phyloP scores from a whole-genome alignment of 2,113 vertebrate species.

The Podiceps cristatus region DNA sequence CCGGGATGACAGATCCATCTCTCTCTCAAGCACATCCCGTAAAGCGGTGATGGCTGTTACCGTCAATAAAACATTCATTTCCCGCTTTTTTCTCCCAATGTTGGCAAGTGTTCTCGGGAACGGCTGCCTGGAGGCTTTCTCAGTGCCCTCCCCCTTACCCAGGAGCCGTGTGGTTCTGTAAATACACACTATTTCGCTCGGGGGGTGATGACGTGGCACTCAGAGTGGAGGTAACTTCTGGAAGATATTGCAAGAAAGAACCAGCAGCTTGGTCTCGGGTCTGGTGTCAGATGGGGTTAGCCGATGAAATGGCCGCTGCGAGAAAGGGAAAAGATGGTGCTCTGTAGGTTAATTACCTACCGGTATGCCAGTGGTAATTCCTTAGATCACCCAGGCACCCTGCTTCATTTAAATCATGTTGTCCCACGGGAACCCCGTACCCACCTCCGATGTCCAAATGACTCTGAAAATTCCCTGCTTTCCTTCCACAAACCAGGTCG shows the following conservation, averaged over 20 bases:
- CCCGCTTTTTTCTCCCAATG: neutral
- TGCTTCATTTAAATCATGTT: neutral
- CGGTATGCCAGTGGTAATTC: neutral
- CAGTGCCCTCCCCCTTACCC: neutral
- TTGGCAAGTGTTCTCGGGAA: neutral
- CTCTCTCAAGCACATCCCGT: neutral
- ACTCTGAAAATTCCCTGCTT: neutral
- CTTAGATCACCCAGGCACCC: neutral
- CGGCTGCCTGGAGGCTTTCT: neutral
- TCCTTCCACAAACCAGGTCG: neutral
- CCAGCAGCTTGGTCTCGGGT: neutral
- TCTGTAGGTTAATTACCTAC: neutral
- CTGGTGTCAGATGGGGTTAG: neutral
- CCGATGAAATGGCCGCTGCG: neutral
- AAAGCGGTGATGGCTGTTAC: neutral
- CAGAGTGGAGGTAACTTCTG: neutral
- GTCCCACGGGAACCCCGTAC: neutral
- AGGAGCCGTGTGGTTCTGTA: neutral
- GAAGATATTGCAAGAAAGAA: neutral
- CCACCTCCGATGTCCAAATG: neutral
- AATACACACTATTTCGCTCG: neutral
- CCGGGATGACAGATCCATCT: neutral
- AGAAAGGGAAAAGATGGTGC: neutral
- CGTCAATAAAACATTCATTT: neutral
- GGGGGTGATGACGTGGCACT: rapidly evolving